A percentile compares a stretch with the other conserved stretches of the same genome.
phyloP scores from a whole-genome alignment of 53 echinoderm and acorn worm species.

The Apostichopus leukothele region DNA sequence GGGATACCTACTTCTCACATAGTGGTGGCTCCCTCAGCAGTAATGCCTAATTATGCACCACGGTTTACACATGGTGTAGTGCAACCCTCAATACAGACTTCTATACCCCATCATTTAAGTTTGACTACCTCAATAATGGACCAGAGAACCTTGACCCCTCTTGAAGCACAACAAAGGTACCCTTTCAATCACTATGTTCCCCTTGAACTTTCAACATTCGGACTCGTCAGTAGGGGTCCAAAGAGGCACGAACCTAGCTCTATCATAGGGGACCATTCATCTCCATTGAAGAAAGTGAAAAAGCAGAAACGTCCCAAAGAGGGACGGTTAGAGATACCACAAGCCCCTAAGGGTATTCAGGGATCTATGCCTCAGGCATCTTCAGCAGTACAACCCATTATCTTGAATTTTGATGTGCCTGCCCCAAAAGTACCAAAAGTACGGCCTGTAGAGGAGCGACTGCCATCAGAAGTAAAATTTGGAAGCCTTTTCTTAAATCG shows the following conservation, averaged over 20 bases:
- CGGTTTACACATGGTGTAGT: slow-evolving; percentile 13
- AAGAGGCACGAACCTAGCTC: slow-evolving; percentile 43
- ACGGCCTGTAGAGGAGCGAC: slow-evolving; percentile 52
- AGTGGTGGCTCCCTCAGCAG: slow-evolving; percentile 35
- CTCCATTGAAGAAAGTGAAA: slow-evolving; percentile 11
- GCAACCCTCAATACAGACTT: not conserved
- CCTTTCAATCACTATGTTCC: slow-evolving; percentile 39
- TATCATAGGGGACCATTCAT: slow-evolving; percentile 10
- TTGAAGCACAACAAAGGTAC: slow-evolving; percentile 11
- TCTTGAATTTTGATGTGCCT: slow-evolving; percentile 90
- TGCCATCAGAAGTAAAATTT: slow-evolving; percentile 32
- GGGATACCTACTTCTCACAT: slow-evolving; percentile 24
- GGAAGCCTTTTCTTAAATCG: slow-evolving; percentile 7
- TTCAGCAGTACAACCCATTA: slow-evolving; percentile 79
- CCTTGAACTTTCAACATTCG: slow-evolving; percentile 20
- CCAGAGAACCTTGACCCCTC: not conserved
- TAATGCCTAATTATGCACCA: slow-evolving; percentile 11
- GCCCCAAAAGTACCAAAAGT: slow-evolving; percentile 67
- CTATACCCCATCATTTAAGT: slow-evolving; percentile 38
- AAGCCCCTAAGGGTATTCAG: slow-evolving; percentile 31
- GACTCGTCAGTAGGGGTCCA: not conserved
- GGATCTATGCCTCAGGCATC: not conserved
- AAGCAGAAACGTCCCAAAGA: slow-evolving; percentile 29
- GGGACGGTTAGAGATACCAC: slow-evolving; percentile 34
- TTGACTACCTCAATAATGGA: slow-evolving; percentile 45